Evolutionary conservation across 2,888 invertebrate species (phyloP), one percentile per base, ranked within the genome.

Genomic region (Galerucella nymphaeae): DNA sequence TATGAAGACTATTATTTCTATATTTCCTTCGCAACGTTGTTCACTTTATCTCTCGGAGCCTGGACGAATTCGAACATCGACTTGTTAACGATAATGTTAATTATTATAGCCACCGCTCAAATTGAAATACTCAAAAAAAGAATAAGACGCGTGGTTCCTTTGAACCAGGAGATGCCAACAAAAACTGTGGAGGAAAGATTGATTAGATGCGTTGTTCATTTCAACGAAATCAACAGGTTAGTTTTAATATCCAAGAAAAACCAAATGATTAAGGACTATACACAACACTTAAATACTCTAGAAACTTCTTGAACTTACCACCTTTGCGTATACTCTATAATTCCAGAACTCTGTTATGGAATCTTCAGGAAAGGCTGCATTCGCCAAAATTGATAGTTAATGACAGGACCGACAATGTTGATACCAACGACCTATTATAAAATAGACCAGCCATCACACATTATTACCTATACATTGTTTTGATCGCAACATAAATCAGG

Each of bases 41-140:
- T 75, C n/a, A 66, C 70, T n/a, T 68, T 80, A 10, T 73, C 62
- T 0, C 20, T 76, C 4, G 68, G 76, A 18, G 79, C 77, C 9
- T 77, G 76, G 77, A 69, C 61, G 10, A 76, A 77, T 55, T 73
- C 71, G 41, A 75, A 68, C 41, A 69, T 78, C 23, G 80, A 80
- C 41, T 62, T 74, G 53, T 61, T 80, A 63, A 74, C 72, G 41
- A 69, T 73, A 18, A 80, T 75, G 72, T 70, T 77, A 16, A 68
- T 76, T 11, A 72, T 72, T 11, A 63, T 80, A 50, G 77, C 73
- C 1, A 76, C 75, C 6, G 71, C 75, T 16, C 59, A 75, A 13
- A 75, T 77, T 57, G 64, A 64, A 16, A 70, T 80, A 57, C 70
- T 80, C 38, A 72, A 71, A 41, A 50, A 66, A 41, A 78, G 77